Evolutionary conservation across 2,888 invertebrate genomes (phyloP), one percentile per base, ranked within the genome.

Genomic region (Netelia fuscicornis): DNA sequence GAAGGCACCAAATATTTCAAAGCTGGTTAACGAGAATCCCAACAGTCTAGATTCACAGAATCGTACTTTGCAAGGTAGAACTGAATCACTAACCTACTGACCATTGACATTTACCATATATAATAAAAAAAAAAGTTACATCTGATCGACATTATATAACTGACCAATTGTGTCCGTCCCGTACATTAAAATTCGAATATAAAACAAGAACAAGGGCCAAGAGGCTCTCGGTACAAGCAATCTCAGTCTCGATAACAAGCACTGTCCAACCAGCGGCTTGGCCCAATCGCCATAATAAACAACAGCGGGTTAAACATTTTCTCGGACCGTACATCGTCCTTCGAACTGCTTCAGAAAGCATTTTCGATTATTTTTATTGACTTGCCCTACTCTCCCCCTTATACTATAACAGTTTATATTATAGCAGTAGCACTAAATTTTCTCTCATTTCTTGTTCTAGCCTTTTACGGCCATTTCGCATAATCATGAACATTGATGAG

Each of bases 401-500:
- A 62, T 62, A 62, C 62, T 44, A 44, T 42, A 42, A 44, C 42
- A 10, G 42, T 42, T 20, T 42, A 42, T 17, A 37, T 42, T 42
- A 65, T 65, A 65, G 37, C 65, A 62, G 30, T 42, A 65, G 65
- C 42, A 71, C 17, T 20, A 11, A 65, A 65, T 65, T 65, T 20
- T 65, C 65, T 65, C 37, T 65, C 17, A 17, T 17, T 42, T 42
- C 10, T 44, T 65, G 65, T 65, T 65, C 42, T 42, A 20, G 44
- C 42, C 65, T 65, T 65, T 65, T 65, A 65, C 42, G 65, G 42
- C 65, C 65, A 65, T 65, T 65, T 65, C 65, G n/a, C 65, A 42
- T 65, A 44, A 65, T 20, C 65, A 65, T 65, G 42, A 42, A 37
- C 17, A 65, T 42, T 42, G 17, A 65, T 42, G 42, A 65, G 20